Evolutionary conservation across 1,140 invertebrate genomes (phyloP), one percentile per base, ranked within the genome.

Genomic region (Drosophila nigromelanica): DNA sequence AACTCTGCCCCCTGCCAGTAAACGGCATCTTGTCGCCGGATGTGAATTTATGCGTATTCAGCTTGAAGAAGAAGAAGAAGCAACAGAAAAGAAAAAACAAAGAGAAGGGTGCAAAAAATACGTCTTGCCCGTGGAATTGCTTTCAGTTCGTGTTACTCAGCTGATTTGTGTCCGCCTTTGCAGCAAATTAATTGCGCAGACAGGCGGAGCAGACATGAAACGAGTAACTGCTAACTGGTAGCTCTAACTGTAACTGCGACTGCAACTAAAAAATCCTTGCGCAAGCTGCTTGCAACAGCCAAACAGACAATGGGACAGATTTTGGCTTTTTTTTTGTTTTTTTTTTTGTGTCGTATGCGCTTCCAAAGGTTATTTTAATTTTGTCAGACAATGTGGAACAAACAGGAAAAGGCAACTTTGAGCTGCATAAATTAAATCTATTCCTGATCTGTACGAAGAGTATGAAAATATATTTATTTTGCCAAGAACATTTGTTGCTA

Each of bases 1-100:
- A 18, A 18, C 1, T 18, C 35, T 37, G 5, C 18, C 2, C n/a
- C n/a, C n/a, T n/a, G n/a, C n/a, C 45, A 60, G 54, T 50, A 70
- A 62, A 61, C 80, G 74, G 77, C 81, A 85, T 74, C 77, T 86
- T 85, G 81, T 86, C 81, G 81, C 81, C 81, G 81, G 81, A 85
- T 85, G 81, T 73, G 81, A 85, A 85, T 85, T 85, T 85, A 85
- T 85, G 81, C 81, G 81, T 85, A 85, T 85, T 85, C 81, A 85
- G 81, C 81, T 78, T 39, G 39, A 69, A 66, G 61, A 40, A 59
- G 61, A 40, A 59, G 61, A 18, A 45, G 45, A 58, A 50, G 30
- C 27, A 35, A 33, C 40, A 37, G 61, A 68, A 52, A 24, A 59
- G 24, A 48, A 52, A 50, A 21, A 18, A 48, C 7, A 24, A 33